A percentile compares a stretch with the other conserved stretches of the same genome.
Conservation (phyloP, 2,888 invertebrate genomes). For the Tachina grossa region DNA sequence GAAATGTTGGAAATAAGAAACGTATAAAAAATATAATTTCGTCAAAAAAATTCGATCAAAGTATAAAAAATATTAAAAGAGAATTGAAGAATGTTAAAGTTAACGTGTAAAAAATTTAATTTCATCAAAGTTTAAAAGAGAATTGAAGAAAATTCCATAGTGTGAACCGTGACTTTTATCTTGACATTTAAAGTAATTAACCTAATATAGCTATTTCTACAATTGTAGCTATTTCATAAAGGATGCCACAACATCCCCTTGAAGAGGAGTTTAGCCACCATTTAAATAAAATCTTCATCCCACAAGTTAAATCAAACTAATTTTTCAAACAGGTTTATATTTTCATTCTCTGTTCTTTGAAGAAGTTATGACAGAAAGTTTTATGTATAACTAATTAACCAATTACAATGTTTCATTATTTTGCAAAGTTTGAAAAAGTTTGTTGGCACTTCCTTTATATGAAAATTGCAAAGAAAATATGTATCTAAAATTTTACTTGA, state of each 20-base stretch:
- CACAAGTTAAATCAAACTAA: not conserved
- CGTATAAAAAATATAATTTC: not conserved
- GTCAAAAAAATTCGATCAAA: no score
- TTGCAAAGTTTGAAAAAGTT: not conserved
- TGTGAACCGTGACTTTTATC: not conserved
- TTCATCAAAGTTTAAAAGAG: no score
- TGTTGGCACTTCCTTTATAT: not conserved
- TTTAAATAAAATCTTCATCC: not conserved
- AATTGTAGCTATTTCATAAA: not conserved
- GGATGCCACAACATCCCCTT: not conserved
- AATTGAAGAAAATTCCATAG: no score
- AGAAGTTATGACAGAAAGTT: constrained; percentile 28
- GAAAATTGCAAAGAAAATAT: not conserved
- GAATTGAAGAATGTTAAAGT: not conserved
- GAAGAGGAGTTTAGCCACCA: not conserved
- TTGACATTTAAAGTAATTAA: not conserved
- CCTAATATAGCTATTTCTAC: not conserved
- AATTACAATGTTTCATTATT: constrained; percentile 45
- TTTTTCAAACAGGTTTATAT: constrained; percentile 33
- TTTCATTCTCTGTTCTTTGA: not conserved
- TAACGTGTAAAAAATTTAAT: not conserved
- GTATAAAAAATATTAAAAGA: no score
- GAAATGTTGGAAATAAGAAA: not conserved
- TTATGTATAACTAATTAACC: constrained; percentile 53
- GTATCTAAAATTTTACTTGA: no score